Base-by-base conservation (phyloP, 2,113 vertebrate species). In the Dromiciops gliroides region DNA sequence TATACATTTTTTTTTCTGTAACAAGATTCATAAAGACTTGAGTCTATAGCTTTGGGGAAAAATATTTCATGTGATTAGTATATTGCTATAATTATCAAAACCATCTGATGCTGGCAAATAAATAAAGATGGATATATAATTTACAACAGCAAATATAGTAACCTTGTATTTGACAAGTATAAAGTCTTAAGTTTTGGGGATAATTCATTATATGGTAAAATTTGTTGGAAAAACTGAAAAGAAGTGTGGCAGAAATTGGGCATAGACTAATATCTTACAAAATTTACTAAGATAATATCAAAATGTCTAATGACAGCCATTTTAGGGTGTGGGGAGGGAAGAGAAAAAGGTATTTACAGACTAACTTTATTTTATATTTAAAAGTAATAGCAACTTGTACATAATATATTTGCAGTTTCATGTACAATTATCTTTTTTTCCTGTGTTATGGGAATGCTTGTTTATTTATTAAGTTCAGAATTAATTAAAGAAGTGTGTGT, bases 11-110 rank as follows among this genome's bases (percentile, higher is more conserved):
- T 60, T 93, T 89, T 23, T 0, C 47, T 91, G 92, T 96, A 5
- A 89, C 22, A 31, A 94, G 44, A 96, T 89, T 26, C 48, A 88
- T 49, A 51, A 12, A 93, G 89, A 56, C 91, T 44, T 44, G 90
- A 90, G 16, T 24, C 49, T 90, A 3, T 28, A 22, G 37, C 90
- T 95, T 91, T 8, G 0, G 60, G 88, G 92, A 25, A 51, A 0
- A 90, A 50, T 25, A 48, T 50, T 23, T 0, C 83, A 0, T 91
- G 95, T 95, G 56, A 11, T 31, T 31, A 60, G 26, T 10, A 31
- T 60, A 60, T 31, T 60, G 56, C 28, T 56, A 3, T 31, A 60
- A 31, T 31, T 60, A 31, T 60, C 28, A 60, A 60, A 31, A 10
- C 28, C 2, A 28, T 60, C 2, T 11, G 26, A 2, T 60, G 31